phyloP scores from a whole-genome alignment of 2,888 invertebrate species.

The Homarus gammarus region DNA sequence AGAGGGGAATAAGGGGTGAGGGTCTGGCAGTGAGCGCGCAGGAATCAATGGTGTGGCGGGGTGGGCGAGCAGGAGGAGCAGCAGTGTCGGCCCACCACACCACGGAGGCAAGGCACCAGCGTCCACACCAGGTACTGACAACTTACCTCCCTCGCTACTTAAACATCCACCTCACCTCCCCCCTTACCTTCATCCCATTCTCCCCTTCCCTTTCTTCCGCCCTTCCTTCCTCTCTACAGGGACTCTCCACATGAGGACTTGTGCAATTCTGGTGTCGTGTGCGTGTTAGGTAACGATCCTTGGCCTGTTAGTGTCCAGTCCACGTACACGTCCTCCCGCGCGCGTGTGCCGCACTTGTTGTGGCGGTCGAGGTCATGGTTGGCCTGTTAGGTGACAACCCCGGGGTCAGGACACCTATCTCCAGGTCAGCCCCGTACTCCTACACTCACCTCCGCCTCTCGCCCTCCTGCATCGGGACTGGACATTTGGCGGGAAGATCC shows the following conservation, averaged over 20 bases:
- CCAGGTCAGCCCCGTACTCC: too few species aligned
- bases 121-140: not conserved
- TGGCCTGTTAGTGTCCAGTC: not conserved
- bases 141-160: not conserved
- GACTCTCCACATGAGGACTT: not conserved
- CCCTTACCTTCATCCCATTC: not conserved
- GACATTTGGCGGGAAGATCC: too few species aligned
- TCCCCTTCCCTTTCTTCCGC: not conserved
- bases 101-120: constrained; percentile 26
- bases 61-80: not conserved
- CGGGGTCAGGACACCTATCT: too few species aligned
- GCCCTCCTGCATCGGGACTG: too few species aligned
- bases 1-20: constrained; percentile 1
- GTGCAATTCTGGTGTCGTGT: not conserved
- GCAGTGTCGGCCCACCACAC: constrained; percentile 8
- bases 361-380: not conserved
- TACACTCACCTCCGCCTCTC: too few species aligned
- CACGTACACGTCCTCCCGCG: not conserved
- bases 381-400: too few species aligned
- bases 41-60: constrained; percentile 60
- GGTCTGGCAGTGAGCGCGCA: constrained; percentile 43
- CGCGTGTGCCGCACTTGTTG: not conserved
- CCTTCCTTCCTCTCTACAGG: constrained; percentile 27
- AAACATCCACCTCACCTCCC: constrained; percentile 13
- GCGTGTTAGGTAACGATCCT: not conserved